Base-by-base conservation (phyloP, 2,888 invertebrate species). In the Epinotia ramella region DNA sequence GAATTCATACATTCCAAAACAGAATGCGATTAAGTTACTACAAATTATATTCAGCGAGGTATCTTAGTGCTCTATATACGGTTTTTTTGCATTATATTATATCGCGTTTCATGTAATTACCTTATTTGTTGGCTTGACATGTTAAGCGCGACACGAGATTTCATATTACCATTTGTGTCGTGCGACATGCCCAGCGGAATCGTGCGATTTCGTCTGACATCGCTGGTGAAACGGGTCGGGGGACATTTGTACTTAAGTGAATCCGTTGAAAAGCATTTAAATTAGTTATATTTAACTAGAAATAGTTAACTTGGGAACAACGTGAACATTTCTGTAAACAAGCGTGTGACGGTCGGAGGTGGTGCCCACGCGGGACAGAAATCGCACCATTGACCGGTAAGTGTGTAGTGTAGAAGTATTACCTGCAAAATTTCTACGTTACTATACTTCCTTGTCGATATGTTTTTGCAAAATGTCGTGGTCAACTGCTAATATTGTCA, bases 1-100 rank as follows among this genome's bases (percentile, higher is more conserved):
- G 63, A 73, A 80, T 84, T 87, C 84, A 79, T 84, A 86, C 79
- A 81, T 81, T 82, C 1, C 9, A 66, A 81, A 81, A 81, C 81
- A 74, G 56, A 66, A 80, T 79, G 76, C 76, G 69, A 76, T 76
- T 56, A 70, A 46, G 16, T 28, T 46, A 64, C 57, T 69, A 69
- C 74, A 69, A 69, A 64, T 69, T 64, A 64, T 65, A 70, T 70
- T 33, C 0, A 2, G 33, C 7, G 33, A 33, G 33, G 33, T 7
- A 7, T 33, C 6, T 33, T 33, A 7, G 6, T 33, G 33, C 33
- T 6, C 33, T 33, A 33, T 33, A 7, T 33, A 33, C 33, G 33
- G 33, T 1, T 9, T 40, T 40, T 40, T 49, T 49, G 12, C 13
- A 12, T 12, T 12, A 12, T 46, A 13, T 13, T 49, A 9, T 20